Evolutionary conservation across 2,113 vertebrate species (phyloP).

Genomic region (Oncorhynchus kisutch): DNA sequence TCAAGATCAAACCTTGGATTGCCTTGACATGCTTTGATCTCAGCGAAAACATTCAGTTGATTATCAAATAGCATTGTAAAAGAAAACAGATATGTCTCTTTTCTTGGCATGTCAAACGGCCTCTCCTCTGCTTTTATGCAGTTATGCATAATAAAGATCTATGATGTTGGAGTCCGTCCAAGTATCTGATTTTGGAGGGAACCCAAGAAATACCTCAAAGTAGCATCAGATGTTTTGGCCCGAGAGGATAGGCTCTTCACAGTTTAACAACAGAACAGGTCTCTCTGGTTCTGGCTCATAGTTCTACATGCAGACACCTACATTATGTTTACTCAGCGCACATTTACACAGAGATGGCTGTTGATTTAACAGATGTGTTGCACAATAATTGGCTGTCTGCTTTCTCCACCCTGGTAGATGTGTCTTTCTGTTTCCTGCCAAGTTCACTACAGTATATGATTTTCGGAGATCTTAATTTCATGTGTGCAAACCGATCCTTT

Average conservation of each 20-base stretch:
- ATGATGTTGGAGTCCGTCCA: conserved; percentile 1
- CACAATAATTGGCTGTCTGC: conserved; percentile 33
- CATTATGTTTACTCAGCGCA: conserved; percentile 11
- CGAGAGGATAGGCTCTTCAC: not conserved
- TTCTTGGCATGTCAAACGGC: conserved; percentile 12
- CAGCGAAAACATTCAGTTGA: conserved; percentile 31
- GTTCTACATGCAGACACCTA: conserved; percentile 19
- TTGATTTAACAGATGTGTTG: conserved; percentile 16
- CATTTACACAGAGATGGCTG: too few relatives aligned
- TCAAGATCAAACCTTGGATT: not conserved
- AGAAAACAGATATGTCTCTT: conserved; percentile 35
- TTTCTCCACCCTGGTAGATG: conserved; percentile 34
- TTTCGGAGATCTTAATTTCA: conserved; percentile 73
- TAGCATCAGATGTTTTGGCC: conserved; percentile 18
- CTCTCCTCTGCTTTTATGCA: conserved; percentile 17
- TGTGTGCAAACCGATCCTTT: conserved; percentile 66
- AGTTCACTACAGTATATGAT: conserved; percentile 57
- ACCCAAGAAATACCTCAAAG: conserved; percentile 23
- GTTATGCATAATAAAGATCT: conserved; percentile 13
- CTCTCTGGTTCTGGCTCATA: conserved; percentile 33
- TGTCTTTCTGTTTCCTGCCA: conserved; percentile 36
- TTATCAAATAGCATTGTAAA: conserved; percentile 54
- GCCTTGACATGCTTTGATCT: conserved; percentile 26
- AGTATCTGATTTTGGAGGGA: conserved; percentile 10
- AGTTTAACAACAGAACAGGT: not conserved